Conservation (phyloP, 2,113 vertebrate species). For the Equus quagga region DNA sequence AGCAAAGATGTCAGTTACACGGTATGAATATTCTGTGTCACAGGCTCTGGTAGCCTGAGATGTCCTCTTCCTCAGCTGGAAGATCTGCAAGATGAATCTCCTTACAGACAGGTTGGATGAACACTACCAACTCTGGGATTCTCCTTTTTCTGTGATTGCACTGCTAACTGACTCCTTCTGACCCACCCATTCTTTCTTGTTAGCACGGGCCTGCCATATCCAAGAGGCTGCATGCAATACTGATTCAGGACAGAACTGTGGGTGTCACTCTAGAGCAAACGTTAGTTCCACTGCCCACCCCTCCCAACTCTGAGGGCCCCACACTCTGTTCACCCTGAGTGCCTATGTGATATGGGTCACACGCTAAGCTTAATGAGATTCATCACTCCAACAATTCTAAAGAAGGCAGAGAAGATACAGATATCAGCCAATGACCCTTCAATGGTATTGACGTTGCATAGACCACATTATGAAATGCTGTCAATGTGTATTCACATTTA, state of each 20-base stretch:
- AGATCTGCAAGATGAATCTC: not conserved
- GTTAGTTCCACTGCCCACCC: rapidly evolving
- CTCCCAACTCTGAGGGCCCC: not conserved
- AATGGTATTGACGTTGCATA: not conserved
- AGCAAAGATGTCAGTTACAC: not conserved
- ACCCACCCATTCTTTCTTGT: not conserved
- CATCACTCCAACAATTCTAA: not conserved
- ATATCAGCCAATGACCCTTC: not conserved
- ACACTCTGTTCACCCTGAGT: not conserved
- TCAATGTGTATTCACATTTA: not conserved
- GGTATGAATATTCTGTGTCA: not conserved
- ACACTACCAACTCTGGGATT: not conserved
- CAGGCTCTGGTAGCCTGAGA: not conserved
- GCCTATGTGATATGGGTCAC: not conserved
- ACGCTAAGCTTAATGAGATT: not conserved
- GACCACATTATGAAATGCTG: not conserved
- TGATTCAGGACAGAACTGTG: not conserved
- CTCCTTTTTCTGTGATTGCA: not conserved
- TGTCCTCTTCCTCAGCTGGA: not conserved
- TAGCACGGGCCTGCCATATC: not conserved
- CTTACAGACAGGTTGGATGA: not conserved
- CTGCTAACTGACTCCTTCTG: not conserved
- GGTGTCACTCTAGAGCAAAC: not conserved
- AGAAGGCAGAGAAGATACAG: not conserved
- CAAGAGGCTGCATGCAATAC: not conserved